Conservation (phyloP, 2,888 invertebrate genomes). For the Microctonus brassicae region DNA sequence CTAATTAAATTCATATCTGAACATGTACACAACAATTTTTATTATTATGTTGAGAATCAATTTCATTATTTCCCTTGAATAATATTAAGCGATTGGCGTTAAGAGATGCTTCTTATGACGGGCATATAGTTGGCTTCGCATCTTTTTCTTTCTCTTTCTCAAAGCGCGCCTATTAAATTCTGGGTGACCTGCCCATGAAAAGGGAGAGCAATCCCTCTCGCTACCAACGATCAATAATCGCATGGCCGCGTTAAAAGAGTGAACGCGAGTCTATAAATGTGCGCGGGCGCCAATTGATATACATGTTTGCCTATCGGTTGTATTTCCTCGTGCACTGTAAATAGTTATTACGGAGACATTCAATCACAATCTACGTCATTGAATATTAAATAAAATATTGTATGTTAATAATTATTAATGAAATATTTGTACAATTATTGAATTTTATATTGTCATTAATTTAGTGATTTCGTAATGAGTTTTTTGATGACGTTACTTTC, state of each 20-base stretch:
- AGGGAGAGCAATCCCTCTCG: constrained; percentile 23
- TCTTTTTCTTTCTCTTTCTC: constrained; percentile 13
- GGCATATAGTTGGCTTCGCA: constrained; percentile 14
- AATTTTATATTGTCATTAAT: background rate
- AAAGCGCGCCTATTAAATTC: constrained; percentile 4
- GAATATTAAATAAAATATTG: background rate
- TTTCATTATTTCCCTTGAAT: background rate
- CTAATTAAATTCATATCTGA: background rate
- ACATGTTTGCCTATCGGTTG: constrained; percentile 9
- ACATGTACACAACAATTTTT: background rate
- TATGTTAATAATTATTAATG: background rate
- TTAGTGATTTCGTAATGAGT: background rate
- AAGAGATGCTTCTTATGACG: constrained; percentile 21
- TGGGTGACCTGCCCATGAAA: constrained; percentile 27
- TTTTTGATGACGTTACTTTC: background rate
- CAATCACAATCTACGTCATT: background rate
- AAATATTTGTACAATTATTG: background rate
- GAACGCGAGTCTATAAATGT: constrained; percentile 1
- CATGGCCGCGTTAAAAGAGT: constrained; percentile 15
- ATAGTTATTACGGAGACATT: constrained; percentile 14
- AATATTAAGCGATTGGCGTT: background rate
- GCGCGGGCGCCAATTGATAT: constrained; percentile 20
- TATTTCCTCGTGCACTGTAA: constrained; percentile 27
- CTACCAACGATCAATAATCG: constrained; percentile 33
- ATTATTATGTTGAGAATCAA: too few species aligned